These are phyloP conservation scores for Vanessa cardui DNA, from an alignment of 2,888 invertebrate species.

Conservation along the genomic window DNA sequence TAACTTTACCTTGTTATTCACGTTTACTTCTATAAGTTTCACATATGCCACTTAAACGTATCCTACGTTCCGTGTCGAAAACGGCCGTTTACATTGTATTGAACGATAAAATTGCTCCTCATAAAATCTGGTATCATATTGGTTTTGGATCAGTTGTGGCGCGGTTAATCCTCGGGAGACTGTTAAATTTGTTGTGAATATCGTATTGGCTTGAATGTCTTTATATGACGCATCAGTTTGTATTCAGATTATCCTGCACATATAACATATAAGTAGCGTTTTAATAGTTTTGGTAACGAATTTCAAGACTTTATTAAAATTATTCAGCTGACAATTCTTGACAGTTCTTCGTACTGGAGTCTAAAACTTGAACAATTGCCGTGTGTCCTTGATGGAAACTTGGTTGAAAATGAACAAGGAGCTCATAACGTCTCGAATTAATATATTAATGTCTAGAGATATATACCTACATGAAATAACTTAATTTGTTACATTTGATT, in stretches of 20 bases:
- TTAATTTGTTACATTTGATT: too few relatives aligned
- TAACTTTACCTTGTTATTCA: neutral
- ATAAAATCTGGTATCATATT: conserved; percentile 46
- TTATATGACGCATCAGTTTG: neutral
- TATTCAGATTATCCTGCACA: neutral
- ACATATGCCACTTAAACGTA: neutral
- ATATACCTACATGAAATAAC: too few relatives aligned
- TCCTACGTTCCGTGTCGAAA: neutral
- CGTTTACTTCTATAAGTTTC: neutral
- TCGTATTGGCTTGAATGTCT: conserved; percentile 20
- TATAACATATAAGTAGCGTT: neutral
- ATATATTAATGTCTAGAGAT: too few relatives aligned
- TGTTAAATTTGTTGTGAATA: conserved; percentile 34
- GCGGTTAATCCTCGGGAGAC: conserved; percentile 36
- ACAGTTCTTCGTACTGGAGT: too few relatives aligned
- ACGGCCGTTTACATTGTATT: conserved; percentile 46
- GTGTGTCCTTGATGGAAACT: too few relatives aligned
- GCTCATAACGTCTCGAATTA: too few relatives aligned
- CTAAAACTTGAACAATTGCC: too few relatives aligned
- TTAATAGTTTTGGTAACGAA: neutral
- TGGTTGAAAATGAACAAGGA: too few relatives aligned
- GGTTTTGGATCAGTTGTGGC: conserved; percentile 32
- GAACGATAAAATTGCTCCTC: conserved; percentile 56
- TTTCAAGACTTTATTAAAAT: too few relatives aligned
- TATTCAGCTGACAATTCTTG: too few relatives aligned